Conservation (phyloP, 2,113 vertebrate genomes). For the Hypocryptadius cinnamomeus region DNA sequence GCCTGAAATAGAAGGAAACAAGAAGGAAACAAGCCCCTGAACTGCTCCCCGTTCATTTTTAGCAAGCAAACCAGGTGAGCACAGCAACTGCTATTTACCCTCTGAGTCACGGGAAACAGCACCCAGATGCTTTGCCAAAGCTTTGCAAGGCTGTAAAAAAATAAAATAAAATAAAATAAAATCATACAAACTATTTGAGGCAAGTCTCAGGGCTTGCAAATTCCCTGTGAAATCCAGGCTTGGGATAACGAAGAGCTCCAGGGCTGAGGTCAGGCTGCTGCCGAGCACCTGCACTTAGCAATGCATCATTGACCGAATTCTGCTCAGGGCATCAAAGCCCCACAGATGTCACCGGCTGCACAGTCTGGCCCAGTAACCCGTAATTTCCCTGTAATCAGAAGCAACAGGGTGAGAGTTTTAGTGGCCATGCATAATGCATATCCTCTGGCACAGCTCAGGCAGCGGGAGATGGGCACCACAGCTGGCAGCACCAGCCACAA, state of each 20-base stretch:
- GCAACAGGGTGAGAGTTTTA: not conserved
- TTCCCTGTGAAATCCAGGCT: not conserved
- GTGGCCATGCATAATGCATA: not conserved
- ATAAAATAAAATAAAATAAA: not conserved
- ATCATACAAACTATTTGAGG: not conserved
- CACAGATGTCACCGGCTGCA: not conserved
- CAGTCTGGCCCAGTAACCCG: not conserved
- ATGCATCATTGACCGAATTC: not conserved
- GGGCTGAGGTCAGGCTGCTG: slow-evolving; percentile 1
- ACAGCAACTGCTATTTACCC: slow-evolving; percentile 1
- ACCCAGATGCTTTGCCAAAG: not conserved
- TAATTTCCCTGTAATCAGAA: slow-evolving; percentile 4
- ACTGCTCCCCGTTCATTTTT: not conserved
- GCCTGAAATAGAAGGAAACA: not conserved
- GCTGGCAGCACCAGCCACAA: accelerated
- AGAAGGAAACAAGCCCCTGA: not conserved
- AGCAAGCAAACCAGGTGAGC: slow-evolving; percentile 19
- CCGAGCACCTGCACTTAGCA: not conserved
- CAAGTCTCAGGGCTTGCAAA: not conserved
- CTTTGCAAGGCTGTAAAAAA: not conserved
- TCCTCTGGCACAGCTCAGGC: not conserved
- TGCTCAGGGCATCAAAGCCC: not conserved
- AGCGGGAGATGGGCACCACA: not conserved
- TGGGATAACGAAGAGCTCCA: not conserved
- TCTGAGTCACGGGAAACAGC: slow-evolving; percentile 32